Conservation (phyloP, 2,888 invertebrate genomes). For the Nymphalis c-album region DNA sequence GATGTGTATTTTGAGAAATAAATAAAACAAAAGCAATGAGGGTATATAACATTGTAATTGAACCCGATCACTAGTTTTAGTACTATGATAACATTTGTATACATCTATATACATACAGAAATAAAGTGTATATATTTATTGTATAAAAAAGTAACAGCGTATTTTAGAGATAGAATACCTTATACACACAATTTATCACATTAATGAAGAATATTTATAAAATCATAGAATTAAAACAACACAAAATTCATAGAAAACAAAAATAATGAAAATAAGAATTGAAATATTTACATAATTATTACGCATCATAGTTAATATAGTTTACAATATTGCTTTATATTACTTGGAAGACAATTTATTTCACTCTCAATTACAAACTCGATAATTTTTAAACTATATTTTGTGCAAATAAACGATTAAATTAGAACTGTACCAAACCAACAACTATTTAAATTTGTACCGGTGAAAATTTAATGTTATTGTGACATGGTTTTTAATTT, state of each 20-base stretch:
- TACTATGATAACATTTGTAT: slow-evolving; percentile 25
- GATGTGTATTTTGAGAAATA: neutral
- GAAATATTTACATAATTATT: neutral
- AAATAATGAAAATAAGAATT: too few species aligned
- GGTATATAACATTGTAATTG: slow-evolving; percentile 13
- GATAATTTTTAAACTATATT: neutral
- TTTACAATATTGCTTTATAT: neutral
- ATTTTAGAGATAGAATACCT: slow-evolving; percentile 1
- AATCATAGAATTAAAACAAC: too few species aligned
- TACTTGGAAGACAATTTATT: slow-evolving; percentile 7
- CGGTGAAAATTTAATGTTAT: too few species aligned
- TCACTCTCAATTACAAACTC: neutral
- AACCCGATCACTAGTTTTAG: slow-evolving; percentile 18
- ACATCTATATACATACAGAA: slow-evolving; percentile 2
- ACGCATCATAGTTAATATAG: neutral
- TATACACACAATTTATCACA: neutral
- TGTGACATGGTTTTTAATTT: neutral
- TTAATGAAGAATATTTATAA: too few species aligned
- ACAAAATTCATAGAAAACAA: too few species aligned
- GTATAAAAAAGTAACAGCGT: slow-evolving; percentile 13
- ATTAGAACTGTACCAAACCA: too few species aligned
- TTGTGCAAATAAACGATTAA: too few species aligned
- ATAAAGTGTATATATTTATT: slow-evolving; percentile 1
- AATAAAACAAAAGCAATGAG: neutral
- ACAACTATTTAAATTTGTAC: neutral